These are phyloP conservation scores for Verasper variegatus DNA, from an alignment of 2,113 vertebrate species.

Conservation along the genomic window DNA sequence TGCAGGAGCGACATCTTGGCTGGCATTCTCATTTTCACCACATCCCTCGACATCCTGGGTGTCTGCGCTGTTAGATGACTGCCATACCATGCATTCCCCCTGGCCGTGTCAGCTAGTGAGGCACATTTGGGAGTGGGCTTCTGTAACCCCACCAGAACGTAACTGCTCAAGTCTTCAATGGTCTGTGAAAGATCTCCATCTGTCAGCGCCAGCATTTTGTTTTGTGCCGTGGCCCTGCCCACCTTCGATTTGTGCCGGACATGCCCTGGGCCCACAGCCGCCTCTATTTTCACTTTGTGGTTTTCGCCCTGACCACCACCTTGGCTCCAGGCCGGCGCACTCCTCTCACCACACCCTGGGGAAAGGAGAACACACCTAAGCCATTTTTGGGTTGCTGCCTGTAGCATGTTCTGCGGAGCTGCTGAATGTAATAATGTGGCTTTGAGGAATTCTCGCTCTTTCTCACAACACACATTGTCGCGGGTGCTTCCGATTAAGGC, in stretches of 20 bases:
- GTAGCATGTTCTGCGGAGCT: constrained; percentile 61
- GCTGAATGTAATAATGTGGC: constrained; percentile 67
- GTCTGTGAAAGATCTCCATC: constrained; percentile 52
- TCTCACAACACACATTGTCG: constrained; percentile 47
- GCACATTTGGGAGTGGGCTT: constrained; percentile 21
- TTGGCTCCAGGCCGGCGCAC: constrained; percentile 72
- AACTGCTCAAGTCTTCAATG: constrained; percentile 10
- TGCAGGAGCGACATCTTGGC: constrained; percentile 12
- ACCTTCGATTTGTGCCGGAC: constrained; percentile 66
- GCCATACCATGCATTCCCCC: constrained; percentile 41
- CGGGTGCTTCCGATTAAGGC: constrained; percentile 50
- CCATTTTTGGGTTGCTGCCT: constrained; percentile 71
- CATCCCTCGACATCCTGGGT: constrained; percentile 48
- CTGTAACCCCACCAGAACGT: constrained; percentile 17
- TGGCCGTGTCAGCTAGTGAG: neutral
- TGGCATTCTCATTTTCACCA: constrained; percentile 25
- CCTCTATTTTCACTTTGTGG: constrained; percentile 74
- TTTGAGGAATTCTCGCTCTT: constrained; percentile 66
- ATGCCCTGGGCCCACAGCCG: constrained; percentile 47
- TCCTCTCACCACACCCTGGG: constrained; percentile 73
- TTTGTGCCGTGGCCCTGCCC: constrained; percentile 58
- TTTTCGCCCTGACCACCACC: constrained; percentile 62
- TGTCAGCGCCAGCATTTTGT: constrained; percentile 66
- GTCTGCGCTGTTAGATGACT: constrained; percentile 24
- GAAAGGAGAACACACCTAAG: constrained; percentile 74